Evolutionary conservation across 2,797 vertebrate species (phyloP), one percentile per base, ranked within the genome.

Genomic region (Botia kubotai): DNA sequence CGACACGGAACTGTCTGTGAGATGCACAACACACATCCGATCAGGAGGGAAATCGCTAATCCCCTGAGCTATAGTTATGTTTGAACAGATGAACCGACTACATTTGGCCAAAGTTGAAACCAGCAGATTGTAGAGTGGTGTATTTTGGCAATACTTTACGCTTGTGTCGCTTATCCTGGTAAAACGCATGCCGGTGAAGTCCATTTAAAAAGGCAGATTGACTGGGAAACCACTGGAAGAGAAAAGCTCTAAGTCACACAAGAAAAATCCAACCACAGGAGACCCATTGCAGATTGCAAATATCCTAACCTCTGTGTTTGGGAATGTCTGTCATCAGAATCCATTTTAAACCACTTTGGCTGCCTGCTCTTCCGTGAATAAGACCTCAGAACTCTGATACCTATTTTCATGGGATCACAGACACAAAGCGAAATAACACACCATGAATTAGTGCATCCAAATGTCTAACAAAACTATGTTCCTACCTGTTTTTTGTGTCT

Each of bases 361-460:
- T 79, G 21, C 85, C 72, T 82, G 83, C 52, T 68, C 57, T 72
- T 86, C 88, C 85, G 75, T 68, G 82, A 92, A 85, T 77, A 83
- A 53, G 82, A 84, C 77, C 92, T 92, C 91, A 83, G 87, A 55
- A 95, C 84, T 87, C 93, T 94, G 75, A 94, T 72, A 0, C 88
- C 93, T 93, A 80, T 3, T 55, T 79, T 78, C 50, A 71, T 48
- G 23, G 65, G 63, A 62, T 52, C 19, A 72, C 39, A 85, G 12
- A 62, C 26, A 70, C 29, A 71, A 14, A 33, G 13, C 50, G 23
- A 76, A 70, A 69, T 33, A 29, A 4, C 13, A 43, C 17, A 6
- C 63, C 19, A 58, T 58, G 0, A 46, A 26, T 62, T 43, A 62
- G 46, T 11, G 29, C 29, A 81, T 11, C 1, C 4, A 26, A 23